Evolutionary conservation across 2,888 invertebrate species (phyloP), one percentile per base, ranked within the genome.

Genomic region (Drosophila ezoana): DNA sequence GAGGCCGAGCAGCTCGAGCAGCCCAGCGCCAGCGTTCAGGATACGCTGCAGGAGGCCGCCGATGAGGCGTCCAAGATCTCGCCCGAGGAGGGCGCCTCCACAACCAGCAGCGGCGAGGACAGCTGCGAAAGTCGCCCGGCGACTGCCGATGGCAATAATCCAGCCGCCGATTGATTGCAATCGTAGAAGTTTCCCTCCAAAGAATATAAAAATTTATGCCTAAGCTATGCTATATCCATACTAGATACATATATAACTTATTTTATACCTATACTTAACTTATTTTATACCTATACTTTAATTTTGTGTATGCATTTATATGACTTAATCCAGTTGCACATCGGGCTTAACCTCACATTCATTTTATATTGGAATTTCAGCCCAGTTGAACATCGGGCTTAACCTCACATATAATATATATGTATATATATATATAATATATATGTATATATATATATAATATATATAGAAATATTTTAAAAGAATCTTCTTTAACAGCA

Each of bases 71-170:
- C 82, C n/a, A 87, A 87, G 32, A 73, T 76, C 0, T 70, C 83
- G 0, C 87, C 80, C 3, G 90, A 89, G 61, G 90, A 85, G 49
- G 86, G 89, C 3, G 72, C 80, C 13, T 82, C 86, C 28, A 81
- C 86, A 10, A 86, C 89, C 14, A 85, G 89, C 51, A 79, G 81
- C 40, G 79, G 77, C 4, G 89, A 89, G 16, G 87, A 77, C 16
- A 86, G 86, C 43, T 78, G 86, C 40, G 84, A 79, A 18, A 82
- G 77, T 59, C 80, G 89, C 0, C 85, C 81, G 13, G 66, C 81
- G 1, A 87, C 87, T 1, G 89, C 79, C 16, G 89, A 89, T 75
- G 87, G 79, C 43, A 63, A 59, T 35, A 81, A 76, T 60, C 47
- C 59, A 6, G 48, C 64, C 1, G 52, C 71, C 14, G 79, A 79